Evolutionary conservation across 2,888 invertebrate species (phyloP).

Genomic region (Eristalis tenax): DNA sequence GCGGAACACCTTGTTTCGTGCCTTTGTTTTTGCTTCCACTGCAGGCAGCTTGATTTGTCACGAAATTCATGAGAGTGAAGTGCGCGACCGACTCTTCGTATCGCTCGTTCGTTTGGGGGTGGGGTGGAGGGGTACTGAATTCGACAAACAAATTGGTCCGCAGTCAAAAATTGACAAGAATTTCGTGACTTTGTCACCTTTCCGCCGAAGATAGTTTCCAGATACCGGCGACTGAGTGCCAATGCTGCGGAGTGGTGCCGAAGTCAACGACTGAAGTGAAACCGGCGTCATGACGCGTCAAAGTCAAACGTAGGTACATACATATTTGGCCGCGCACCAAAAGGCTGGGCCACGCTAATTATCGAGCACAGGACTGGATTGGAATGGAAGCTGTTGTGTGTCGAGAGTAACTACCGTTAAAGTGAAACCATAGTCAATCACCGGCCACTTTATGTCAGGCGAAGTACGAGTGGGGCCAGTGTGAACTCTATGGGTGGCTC

Average conservation of each 20-base stretch:
- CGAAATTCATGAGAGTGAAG: constrained; percentile 75
- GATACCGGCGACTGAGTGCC: constrained; percentile 16
- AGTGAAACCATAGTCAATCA: constrained; percentile 16
- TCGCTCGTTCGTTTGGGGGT: background rate
- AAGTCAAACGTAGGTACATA: constrained; percentile 36
- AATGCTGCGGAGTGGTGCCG: background rate
- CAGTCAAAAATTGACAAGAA: constrained; percentile 81
- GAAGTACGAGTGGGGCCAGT: constrained; percentile 23
- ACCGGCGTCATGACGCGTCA: constrained; percentile 61
- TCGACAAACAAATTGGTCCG: constrained; percentile 80
- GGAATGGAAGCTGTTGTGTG: background rate
- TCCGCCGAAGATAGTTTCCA: constrained; percentile 59
- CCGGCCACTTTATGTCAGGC: constrained; percentile 7
- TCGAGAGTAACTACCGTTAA: constrained; percentile 33
- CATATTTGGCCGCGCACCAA: constrained; percentile 53
- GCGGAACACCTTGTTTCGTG: constrained; percentile 29
- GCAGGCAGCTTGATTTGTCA: constrained; percentile 80
- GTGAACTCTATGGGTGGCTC: constrained; percentile 44
- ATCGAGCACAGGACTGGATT: constrained; percentile 48
- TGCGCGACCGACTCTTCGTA: background rate
- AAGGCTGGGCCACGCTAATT: constrained; percentile 65
- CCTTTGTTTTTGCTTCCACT: constrained; percentile 73
- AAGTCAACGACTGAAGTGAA: constrained; percentile 37
- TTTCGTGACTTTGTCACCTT: constrained; percentile 82
- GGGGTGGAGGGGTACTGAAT: constrained; percentile 55